Conservation (phyloP, 2,888 invertebrate genomes). For the Tenthredo amoena region DNA sequence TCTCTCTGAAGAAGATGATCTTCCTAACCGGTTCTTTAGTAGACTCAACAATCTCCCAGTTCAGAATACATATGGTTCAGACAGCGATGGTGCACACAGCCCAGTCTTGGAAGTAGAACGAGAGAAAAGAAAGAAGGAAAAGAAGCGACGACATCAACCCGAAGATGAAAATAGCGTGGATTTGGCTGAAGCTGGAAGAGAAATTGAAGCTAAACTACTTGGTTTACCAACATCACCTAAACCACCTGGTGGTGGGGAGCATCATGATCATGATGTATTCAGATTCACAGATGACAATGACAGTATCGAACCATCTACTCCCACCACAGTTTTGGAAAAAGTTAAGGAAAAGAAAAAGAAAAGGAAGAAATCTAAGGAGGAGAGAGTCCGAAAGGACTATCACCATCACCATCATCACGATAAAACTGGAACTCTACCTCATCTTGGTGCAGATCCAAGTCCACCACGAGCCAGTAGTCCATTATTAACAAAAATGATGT, state of each 20-base stretch:
- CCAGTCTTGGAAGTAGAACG: slow-evolving; percentile 78
- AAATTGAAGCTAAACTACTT: slow-evolving; percentile 89
- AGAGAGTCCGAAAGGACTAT: slow-evolving; percentile 85
- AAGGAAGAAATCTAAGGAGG: slow-evolving; percentile 90
- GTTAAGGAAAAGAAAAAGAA: slow-evolving; percentile 91
- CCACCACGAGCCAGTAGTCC: slow-evolving; percentile 80
- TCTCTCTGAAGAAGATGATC: slow-evolving; percentile 87
- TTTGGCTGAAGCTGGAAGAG: slow-evolving; percentile 89
- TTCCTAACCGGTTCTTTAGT: slow-evolving; percentile 73
- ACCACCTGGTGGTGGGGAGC: slow-evolving; percentile 80
- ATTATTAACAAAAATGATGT: slow-evolving; percentile 69
- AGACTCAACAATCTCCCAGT: slow-evolving; percentile 66
- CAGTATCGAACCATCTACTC: slow-evolving; percentile 79
- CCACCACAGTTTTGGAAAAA: slow-evolving; percentile 78
- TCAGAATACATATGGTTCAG: slow-evolving; percentile 79
- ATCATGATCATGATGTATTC: slow-evolving; percentile 80
- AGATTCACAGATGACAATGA: slow-evolving; percentile 83
- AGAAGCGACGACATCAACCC: slow-evolving; percentile 76
- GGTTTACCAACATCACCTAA: slow-evolving; percentile 81
- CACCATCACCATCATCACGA: slow-evolving; percentile 83
- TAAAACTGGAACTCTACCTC: slow-evolving; percentile 66
- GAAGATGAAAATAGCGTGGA: slow-evolving; percentile 91
- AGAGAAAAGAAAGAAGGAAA: slow-evolving; percentile 72
- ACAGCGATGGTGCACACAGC: slow-evolving; percentile 78
- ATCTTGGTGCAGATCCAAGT: slow-evolving; percentile 80